Evolutionary conservation across 1,140 invertebrate species (phyloP), one percentile per base, ranked within the genome.

Genomic region (Drosophila elegans): DNA sequence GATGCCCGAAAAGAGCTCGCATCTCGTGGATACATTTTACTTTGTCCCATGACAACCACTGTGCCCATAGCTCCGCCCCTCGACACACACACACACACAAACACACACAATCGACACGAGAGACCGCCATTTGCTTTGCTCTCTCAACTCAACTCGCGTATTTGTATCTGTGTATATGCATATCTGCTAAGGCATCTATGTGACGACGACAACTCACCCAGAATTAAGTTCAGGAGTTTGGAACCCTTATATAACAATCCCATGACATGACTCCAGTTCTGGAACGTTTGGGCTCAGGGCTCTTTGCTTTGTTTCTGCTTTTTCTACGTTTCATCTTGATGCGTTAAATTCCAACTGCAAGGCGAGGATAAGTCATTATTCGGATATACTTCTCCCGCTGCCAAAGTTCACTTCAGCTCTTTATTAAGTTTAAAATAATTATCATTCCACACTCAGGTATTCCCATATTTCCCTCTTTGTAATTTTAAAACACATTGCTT

Each of bases 221-320:
- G 91, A 92, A 91, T 92, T 91, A 80, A 86, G 82, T 91, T 92
- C 91, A 92, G 91, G 91, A 92, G 91, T 91, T 91, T 91, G 91
- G 91, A 91, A 91, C 91, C 56, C 91, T 92, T 92, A 92, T 91
- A 90, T 91, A 92, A 83, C 86, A 92, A 92, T 92, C 91, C 91
- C 91, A 92, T 92, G 91, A 91, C 91, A 92, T 92, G 90, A 89
- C 85, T 91, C 82, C 84, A 91, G 71, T 72, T 76, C 74, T 76
- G 72, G 69, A 59, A 71, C 48, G 67, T 78, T 90, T 66, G 60
- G 80, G 51, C 59, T 75, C 64, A 63, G 67, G 41, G 41, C 41
- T 81, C 57, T 55, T 49, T 36, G 51, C 67, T 72, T 89, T 89
- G 73, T 85, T 91, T 83, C 80, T 64, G 39, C 62, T 88, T 88